A percentile compares a stretch with the other conserved stretches of the same genome.
These are phyloP conservation scores for Zophobas morio DNA, from an alignment of 1,140 invertebrate species.

Conservation along the genomic window DNA sequence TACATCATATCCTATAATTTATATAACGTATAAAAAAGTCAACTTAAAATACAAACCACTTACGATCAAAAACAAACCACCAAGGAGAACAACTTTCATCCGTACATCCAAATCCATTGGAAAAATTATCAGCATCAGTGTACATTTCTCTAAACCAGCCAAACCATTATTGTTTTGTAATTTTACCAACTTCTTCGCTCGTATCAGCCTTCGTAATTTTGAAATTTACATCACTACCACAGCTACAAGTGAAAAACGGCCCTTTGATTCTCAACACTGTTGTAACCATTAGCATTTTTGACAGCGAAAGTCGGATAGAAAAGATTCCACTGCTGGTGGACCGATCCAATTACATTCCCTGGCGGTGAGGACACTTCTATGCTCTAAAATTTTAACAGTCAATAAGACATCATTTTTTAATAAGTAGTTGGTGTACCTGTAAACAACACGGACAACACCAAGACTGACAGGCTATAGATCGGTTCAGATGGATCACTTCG, in stretches of 20 bases:
- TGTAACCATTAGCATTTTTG: conserved; percentile 83
- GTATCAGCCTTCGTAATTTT: conserved; percentile 72
- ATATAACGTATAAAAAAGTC: conserved; percentile 23
- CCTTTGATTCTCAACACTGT: conserved; percentile 87
- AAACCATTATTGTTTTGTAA: conserved; percentile 74
- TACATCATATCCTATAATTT: conserved; percentile 63
- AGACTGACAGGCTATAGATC: conserved; percentile 82
- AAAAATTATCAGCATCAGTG: conserved; percentile 75
- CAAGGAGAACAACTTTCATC: conserved; percentile 75
- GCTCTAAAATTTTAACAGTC: conserved; percentile 64
- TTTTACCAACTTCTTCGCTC: conserved; percentile 70
- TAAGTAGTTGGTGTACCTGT: conserved; percentile 72
- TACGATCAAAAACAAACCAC: conserved; percentile 67
- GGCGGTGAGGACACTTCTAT: conserved; percentile 83
- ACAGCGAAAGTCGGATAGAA: conserved; percentile 85
- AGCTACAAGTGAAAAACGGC: conserved; percentile 83
- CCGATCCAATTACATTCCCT: conserved; percentile 80
- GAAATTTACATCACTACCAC: conserved; percentile 86
- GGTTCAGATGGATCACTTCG: conserved; percentile 84
- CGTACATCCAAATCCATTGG: conserved; percentile 74
- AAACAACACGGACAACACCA: conserved; percentile 90
- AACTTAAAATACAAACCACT: conserved; percentile 48
- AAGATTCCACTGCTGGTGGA: conserved; percentile 90
- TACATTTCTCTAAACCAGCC: conserved; percentile 72
- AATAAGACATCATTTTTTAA: background rate